Conservation (phyloP, 2,888 invertebrate species). For the Eurytoma californica region DNA sequence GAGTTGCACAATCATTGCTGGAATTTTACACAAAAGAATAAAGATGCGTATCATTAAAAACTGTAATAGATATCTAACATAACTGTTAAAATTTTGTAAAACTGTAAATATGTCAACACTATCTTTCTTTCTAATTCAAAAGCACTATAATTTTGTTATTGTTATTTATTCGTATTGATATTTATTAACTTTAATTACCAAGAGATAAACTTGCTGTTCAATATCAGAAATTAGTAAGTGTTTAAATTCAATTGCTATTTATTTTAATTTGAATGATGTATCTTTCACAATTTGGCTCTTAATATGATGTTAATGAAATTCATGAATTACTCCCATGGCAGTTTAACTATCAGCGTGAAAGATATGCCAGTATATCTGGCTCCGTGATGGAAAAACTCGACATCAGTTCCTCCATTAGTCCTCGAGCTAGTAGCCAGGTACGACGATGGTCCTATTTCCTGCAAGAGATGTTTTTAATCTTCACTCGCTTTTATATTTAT, state of each 20-base stretch:
- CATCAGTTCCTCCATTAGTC: constrained; percentile 85
- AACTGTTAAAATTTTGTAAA: too few relatives aligned
- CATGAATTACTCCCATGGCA: constrained; percentile 73
- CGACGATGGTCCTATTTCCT: constrained; percentile 57
- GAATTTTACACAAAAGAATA: background rate
- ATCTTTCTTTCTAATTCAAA: too few relatives aligned
- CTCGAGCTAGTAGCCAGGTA: constrained; percentile 86
- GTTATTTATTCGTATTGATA: too few relatives aligned
- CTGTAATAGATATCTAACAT: too few relatives aligned
- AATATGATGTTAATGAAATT: constrained; percentile 42
- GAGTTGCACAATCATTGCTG: constrained; percentile 11
- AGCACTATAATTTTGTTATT: too few relatives aligned
- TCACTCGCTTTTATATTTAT: constrained; percentile 47
- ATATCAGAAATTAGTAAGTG: too few relatives aligned
- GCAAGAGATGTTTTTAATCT: constrained; percentile 29
- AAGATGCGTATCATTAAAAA: too few relatives aligned
- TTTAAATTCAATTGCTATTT: too few relatives aligned
- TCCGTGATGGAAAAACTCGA: constrained; percentile 89
- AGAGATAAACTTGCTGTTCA: too few relatives aligned
- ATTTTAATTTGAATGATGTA: constrained; percentile 3
- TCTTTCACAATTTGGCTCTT: constrained; percentile 14
- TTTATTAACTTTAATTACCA: too few relatives aligned
- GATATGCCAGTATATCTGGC: constrained; percentile 88
- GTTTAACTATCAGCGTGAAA: constrained; percentile 87
- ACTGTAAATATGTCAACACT: too few relatives aligned